phyloP scores from a whole-genome alignment of 2,113 vertebrate species.

The Anser cygnoides region DNA sequence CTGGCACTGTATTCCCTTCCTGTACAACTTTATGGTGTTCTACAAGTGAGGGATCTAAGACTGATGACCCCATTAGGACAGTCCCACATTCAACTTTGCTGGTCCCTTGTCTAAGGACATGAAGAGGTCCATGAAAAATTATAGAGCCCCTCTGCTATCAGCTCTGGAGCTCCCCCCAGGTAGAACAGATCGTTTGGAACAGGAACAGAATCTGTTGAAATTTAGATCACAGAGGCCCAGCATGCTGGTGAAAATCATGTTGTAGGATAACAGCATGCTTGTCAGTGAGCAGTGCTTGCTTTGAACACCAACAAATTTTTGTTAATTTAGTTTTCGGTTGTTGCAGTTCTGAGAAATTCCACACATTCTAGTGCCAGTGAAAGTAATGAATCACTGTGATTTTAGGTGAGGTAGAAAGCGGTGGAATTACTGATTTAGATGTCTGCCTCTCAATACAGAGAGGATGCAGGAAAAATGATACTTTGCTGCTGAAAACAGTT shows the following conservation, averaged over 20 bases:
- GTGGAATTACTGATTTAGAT: not conserved
- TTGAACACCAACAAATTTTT: not conserved
- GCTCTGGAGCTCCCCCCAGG: not conserved
- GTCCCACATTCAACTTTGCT: not conserved
- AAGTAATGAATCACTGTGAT: not conserved
- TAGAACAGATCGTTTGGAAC: not conserved
- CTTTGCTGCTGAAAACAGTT: not conserved
- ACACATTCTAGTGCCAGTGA: not conserved
- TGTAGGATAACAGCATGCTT: not conserved
- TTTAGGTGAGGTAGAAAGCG: not conserved
- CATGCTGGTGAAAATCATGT: not conserved
- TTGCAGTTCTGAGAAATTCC: not conserved
- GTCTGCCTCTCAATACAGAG: not conserved
- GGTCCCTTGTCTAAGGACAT: not conserved
- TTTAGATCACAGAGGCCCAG: not conserved
- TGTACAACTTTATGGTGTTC: not conserved
- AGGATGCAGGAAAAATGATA: not conserved
- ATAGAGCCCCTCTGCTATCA: not conserved
- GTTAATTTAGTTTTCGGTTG: not conserved
- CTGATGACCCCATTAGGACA: not conserved
- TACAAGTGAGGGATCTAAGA: not conserved
- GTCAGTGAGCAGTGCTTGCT: not conserved
- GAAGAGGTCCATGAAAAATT: not conserved
- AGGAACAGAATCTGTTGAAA: not conserved
- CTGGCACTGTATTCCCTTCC: not conserved